These are phyloP conservation scores for Salvelinus fontinalis DNA, from an alignment of 2,113 vertebrate genomes.

Conservation along the genomic window DNA sequence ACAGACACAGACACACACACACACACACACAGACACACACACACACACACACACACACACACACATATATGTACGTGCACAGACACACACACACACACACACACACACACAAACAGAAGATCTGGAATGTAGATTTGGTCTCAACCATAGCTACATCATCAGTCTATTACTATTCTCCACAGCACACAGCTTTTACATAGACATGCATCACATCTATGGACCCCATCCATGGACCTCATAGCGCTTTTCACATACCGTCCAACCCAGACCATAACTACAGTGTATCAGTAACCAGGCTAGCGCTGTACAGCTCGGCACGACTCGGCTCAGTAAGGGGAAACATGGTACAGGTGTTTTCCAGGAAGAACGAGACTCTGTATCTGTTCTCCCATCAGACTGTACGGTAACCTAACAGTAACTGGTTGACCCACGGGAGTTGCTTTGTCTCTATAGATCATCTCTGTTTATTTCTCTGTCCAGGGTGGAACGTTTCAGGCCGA, in stretches of 20 bases:
- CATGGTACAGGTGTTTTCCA: background rate
- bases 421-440: conserved; percentile 52
- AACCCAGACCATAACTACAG: background rate
- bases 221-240: background rate
- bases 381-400: conserved; percentile 40
- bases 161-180: background rate
- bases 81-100: background rate
- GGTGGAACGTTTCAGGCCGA: conserved; percentile 66
- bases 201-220: background rate
- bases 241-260: background rate
- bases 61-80: background rate
- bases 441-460: conserved; percentile 70
- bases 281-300: too few species aligned
- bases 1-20: background rate
- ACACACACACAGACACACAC: too few species aligned
- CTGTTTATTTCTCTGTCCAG: conserved; percentile 74
- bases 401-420: conserved; percentile 16
- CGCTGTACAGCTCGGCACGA: too few species aligned
- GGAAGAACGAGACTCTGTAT: conserved; percentile 48
- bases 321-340: background rate
- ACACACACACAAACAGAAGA: background rate
- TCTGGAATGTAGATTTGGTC: background rate
- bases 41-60: too few species aligned
- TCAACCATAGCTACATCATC: too few species aligned
- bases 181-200: background rate